These are phyloP conservation scores for Torymus auratus DNA, from an alignment of 2,888 invertebrate genomes.

Conservation along the genomic window DNA sequence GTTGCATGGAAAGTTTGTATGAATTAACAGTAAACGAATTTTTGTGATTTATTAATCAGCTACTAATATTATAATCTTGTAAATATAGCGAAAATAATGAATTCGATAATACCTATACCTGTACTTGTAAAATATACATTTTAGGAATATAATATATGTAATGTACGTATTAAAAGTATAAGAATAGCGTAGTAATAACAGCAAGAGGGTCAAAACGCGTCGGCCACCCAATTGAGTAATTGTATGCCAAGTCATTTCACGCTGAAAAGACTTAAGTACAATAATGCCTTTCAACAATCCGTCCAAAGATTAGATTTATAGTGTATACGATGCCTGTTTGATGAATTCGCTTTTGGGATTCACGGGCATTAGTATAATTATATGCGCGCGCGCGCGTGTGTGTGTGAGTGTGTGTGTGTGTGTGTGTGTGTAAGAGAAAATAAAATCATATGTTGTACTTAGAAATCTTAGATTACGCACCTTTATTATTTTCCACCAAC, in stretches of 20 bases:
- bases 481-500: slow-evolving; percentile 18
- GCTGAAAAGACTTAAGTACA: slow-evolving; percentile 31
- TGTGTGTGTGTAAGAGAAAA: slow-evolving; percentile 15
- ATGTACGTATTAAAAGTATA: slow-evolving; percentile 11
- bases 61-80: slow-evolving; percentile 28
- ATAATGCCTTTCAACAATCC: slow-evolving; percentile 57
- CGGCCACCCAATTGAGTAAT: background rate
- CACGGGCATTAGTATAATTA: background rate
- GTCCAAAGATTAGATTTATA: slow-evolving; percentile 58
- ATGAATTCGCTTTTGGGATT: slow-evolving; percentile 5
- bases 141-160: slow-evolving; percentile 24
- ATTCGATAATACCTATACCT: slow-evolving; percentile 34
- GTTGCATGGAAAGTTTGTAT: too few relatives aligned
- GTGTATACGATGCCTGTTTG: slow-evolving; percentile 12
- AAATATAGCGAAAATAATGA: slow-evolving; percentile 27
- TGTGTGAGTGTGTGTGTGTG: slow-evolving; percentile 6
- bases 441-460: slow-evolving; percentile 16
- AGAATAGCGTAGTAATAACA: background rate
- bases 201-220: slow-evolving; percentile 6
- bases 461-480: slow-evolving; percentile 13
- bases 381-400: background rate
- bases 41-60: background rate
- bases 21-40: too few relatives aligned
- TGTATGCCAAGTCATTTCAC: background rate
- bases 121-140: slow-evolving; percentile 51